A percentile compares a stretch with the other conserved stretches of the same genome.
Evolutionary conservation across 2,797 vertebrate species (phyloP).

Genomic region (Poeciliopsis turneri): DNA sequence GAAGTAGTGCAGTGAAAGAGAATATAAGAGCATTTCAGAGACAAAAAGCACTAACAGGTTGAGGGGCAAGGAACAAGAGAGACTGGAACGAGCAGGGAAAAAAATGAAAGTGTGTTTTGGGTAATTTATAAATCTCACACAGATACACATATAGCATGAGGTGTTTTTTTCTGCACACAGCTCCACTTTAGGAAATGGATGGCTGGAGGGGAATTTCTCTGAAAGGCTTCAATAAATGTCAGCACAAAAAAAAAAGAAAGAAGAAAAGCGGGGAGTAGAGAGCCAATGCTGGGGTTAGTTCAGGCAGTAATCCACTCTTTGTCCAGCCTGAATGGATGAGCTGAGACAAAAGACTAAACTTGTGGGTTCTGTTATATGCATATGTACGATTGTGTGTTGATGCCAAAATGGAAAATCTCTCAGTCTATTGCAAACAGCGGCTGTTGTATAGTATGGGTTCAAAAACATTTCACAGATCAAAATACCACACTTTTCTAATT

Average conservation of each 20-base stretch:
- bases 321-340: constrained; percentile 64
- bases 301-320: constrained; percentile 73
- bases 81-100: constrained; percentile 13
- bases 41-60: constrained; percentile 31
- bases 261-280: constrained; percentile 38
- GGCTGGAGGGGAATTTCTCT: constrained; percentile 77
- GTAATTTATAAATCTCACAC: constrained; percentile 70
- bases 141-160: constrained; percentile 33
- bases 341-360: constrained; percentile 62
- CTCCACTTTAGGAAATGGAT: constrained; percentile 82
- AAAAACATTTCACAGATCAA: neutral
- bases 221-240: constrained; percentile 84
- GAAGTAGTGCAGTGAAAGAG: constrained; percentile 9
- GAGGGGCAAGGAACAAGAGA: constrained; percentile 27
- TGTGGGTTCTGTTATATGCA: constrained; percentile 47
- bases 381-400: constrained; percentile 43
- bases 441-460: neutral
- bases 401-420: neutral
- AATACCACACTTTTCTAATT: neutral
- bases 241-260: constrained; percentile 51
- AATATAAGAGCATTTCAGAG: constrained; percentile 19
- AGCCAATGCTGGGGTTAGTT: constrained; percentile 56
- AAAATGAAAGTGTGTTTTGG: constrained; percentile 35
- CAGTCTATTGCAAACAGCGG: neutral
- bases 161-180: constrained; percentile 42